These are phyloP conservation scores for Pseudorasbora parva DNA, from an alignment of 2,113 vertebrate species.

Conservation along the genomic window DNA sequence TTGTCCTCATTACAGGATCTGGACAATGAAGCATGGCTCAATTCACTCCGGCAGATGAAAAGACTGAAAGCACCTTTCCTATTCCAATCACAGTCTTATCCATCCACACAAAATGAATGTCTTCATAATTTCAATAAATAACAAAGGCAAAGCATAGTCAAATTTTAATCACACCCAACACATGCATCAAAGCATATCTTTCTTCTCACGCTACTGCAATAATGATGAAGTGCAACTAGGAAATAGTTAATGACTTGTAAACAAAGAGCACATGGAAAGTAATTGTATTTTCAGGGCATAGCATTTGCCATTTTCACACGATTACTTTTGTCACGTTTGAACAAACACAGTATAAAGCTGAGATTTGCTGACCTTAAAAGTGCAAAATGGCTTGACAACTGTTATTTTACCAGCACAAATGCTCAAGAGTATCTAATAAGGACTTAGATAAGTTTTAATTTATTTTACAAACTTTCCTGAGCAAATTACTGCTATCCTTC, in stretches of 20 bases:
- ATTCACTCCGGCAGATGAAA: slow-evolving; percentile 37
- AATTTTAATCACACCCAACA: slow-evolving; percentile 52
- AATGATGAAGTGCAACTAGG: slow-evolving; percentile 36
- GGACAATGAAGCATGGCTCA: slow-evolving; percentile 43
- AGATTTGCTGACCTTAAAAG: not conserved
- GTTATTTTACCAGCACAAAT: too few species aligned
- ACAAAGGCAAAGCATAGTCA: slow-evolving; percentile 49
- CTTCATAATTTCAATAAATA: slow-evolving; percentile 57
- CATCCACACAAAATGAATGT: slow-evolving; percentile 40
- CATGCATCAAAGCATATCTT: slow-evolving; percentile 51
- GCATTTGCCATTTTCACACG: not conserved
- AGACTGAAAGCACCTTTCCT: slow-evolving; percentile 42
- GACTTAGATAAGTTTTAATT: too few species aligned
- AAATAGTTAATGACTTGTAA: slow-evolving; percentile 36
- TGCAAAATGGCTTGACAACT: not conserved
- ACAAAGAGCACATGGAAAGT: not conserved
- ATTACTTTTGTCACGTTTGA: not conserved
- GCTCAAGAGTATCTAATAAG: too few species aligned
- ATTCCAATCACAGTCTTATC: slow-evolving; percentile 37
- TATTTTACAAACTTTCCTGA: too few species aligned
- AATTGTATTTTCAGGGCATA: not conserved
- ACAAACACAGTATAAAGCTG: not conserved
- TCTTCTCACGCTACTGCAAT: slow-evolving; percentile 23
- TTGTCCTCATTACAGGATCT: slow-evolving; percentile 25
- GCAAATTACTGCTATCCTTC: too few species aligned